These are phyloP conservation scores for Tragelaphus strepsiceros DNA, from an alignment of 2,113 vertebrate species.

Conservation along the genomic window DNA sequence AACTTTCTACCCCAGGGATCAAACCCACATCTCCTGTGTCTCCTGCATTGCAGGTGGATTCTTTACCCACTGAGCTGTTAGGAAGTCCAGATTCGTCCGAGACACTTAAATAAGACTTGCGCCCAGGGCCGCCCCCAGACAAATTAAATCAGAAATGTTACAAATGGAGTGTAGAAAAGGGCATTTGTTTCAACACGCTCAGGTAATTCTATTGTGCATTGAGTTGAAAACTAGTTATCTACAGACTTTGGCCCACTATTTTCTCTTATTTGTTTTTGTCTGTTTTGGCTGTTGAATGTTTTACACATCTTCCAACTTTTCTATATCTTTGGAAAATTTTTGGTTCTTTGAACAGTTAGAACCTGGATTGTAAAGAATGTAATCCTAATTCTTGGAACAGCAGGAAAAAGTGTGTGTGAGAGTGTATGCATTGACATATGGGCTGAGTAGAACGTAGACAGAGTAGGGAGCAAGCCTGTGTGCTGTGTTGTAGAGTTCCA, in stretches of 20 bases:
- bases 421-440: background rate
- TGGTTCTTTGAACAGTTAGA: background rate
- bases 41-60: background rate
- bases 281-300: background rate
- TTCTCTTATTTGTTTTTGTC: background rate
- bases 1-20: background rate
- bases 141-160: background rate
- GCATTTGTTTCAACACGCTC: background rate
- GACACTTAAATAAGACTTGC: background rate
- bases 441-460: background rate
- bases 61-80: background rate
- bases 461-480: background rate
- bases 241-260: background rate
- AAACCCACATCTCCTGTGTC: background rate
- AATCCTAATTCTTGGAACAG: background rate
- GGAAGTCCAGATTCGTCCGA: background rate
- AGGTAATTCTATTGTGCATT: background rate
- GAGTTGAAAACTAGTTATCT: background rate
- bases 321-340: background rate
- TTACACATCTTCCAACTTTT: background rate
- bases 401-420: background rate
- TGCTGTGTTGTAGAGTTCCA: background rate
- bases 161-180: background rate
- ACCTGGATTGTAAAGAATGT: background rate
- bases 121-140: background rate